These are phyloP conservation scores for Polia nebulosa DNA, from an alignment of 2,888 invertebrate genomes.

Conservation along the genomic window DNA sequence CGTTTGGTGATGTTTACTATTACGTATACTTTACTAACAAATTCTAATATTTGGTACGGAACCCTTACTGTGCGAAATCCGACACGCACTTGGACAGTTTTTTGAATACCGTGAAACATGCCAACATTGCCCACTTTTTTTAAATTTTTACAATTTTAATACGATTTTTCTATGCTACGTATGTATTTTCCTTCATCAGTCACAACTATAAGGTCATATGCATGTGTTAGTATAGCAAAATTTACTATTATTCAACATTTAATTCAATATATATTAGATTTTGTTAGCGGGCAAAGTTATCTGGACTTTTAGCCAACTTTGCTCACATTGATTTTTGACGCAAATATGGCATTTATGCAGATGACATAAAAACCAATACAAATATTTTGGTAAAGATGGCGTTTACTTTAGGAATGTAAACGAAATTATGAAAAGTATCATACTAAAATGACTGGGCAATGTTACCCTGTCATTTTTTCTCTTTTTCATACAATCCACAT, in stretches of 20 bases:
- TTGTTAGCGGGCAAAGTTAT: too few species aligned
- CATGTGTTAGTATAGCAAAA: neutral
- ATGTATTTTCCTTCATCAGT: conserved; percentile 1
- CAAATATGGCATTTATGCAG: neutral
- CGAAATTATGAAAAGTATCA: neutral
- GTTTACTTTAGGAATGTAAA: neutral
- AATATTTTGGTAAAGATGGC: conserved; percentile 8
- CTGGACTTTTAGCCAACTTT: conserved; percentile 19
- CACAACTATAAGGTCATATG: neutral
- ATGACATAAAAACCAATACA: neutral
- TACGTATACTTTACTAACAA: too few species aligned
- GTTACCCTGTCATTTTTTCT: conserved; percentile 1
- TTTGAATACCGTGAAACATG: neutral
- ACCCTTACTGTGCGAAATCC: too few species aligned
- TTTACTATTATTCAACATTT: neutral
- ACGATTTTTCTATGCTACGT: conserved; percentile 3
- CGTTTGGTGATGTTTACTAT: too few species aligned
- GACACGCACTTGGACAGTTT: too few species aligned
- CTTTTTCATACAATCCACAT: conserved; percentile 3
- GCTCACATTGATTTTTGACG: conserved; percentile 17
- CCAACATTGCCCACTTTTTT: conserved; percentile 6
- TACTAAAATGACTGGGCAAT: neutral
- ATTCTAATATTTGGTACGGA: too few species aligned
- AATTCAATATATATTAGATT: conserved; percentile 5
- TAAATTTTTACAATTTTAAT: neutral